Evolutionary conservation across 2,797 vertebrate genomes (phyloP), one percentile per base, ranked within the genome.

Genomic region (Sarcoramphus papa): DNA sequence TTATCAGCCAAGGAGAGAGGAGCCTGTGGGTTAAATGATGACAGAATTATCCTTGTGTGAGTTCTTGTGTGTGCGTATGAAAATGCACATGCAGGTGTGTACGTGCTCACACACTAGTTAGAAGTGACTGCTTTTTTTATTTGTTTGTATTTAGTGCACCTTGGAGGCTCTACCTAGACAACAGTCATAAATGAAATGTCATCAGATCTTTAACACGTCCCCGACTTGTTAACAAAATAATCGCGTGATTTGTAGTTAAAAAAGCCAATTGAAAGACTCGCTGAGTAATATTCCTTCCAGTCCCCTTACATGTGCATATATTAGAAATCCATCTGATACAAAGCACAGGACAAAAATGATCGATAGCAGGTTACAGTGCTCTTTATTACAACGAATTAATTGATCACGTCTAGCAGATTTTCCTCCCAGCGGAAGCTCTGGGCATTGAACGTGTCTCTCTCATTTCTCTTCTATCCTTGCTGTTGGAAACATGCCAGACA

Each of bases 321-420:
- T 92, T 94, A 96, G 64, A 87, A 95, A 90, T 72, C 56, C n/a
- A 60, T 70, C 53, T 79, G 51, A 79, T 80, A 64, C 79, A 90
- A 94, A 82, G 85, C 28, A 33, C 40, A 21, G 88, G 68, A 86
- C 54, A 85, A 63, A 96, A 87, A 73, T 88, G 93, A 92, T 96
- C 37, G 9, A 95, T 95, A 83, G 82, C 70, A 90, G 63, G 64
- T 91, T 95, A 69, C 79, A 85, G 73, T 57, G 76, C 56, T 96
- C 75, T 96, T 94, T 91, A 91, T 95, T 96, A 90, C 76, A 92
- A 30, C 11, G 40, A 97, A 90, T 94, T 92, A 95, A 96, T 95
- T 96, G 95, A 85, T 94, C 79, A 50, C 12, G 12, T 95, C 91
- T 96, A 88, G 75, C 93, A 91, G 79, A 76, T 94, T 84, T 94